These are phyloP conservation scores for Lepidurus couesii DNA, from an alignment of 1,140 invertebrate genomes.

Conservation along the genomic window DNA sequence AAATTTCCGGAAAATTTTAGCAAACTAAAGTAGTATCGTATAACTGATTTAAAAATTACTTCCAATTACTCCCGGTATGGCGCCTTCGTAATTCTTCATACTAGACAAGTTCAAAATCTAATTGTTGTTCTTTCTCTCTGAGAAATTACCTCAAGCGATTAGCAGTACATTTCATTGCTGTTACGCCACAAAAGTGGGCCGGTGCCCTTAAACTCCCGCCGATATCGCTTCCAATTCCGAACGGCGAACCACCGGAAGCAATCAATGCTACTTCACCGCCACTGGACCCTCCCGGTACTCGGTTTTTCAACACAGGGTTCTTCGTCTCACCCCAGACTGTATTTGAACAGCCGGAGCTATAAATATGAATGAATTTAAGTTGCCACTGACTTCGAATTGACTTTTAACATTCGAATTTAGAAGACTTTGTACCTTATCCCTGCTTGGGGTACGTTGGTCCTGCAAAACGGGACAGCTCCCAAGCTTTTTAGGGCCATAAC, in stretches of 20 bases:
- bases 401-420: background rate
- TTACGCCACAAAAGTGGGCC: slow-evolving; percentile 42
- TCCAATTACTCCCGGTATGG: slow-evolving; percentile 31
- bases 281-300: slow-evolving; percentile 39
- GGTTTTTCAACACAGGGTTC: slow-evolving; percentile 36
- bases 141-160: slow-evolving; percentile 9
- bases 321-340: slow-evolving; percentile 39
- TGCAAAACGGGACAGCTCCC: slow-evolving; percentile 47
- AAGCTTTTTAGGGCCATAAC: slow-evolving; percentile 39
- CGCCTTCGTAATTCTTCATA: background rate
- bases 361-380: background rate
- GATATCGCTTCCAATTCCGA: slow-evolving; percentile 49
- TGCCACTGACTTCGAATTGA: background rate
- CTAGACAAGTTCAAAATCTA: slow-evolving; percentile 24
- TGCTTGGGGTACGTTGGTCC: slow-evolving; percentile 49
- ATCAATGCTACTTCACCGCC: slow-evolving; percentile 43
- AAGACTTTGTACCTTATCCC: slow-evolving; percentile 31
- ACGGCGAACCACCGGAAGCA: slow-evolving; percentile 39
- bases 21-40: background rate
- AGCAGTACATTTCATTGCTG: slow-evolving; percentile 39
- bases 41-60: slow-evolving; percentile 14
- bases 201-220: slow-evolving; percentile 50
- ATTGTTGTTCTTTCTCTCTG: background rate
- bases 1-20: slow-evolving; percentile 12
- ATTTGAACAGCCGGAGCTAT: slow-evolving; percentile 39